Evolutionary conservation across 2,797 vertebrate species (phyloP).

Genomic region (Hydrocynus forskahlii): DNA sequence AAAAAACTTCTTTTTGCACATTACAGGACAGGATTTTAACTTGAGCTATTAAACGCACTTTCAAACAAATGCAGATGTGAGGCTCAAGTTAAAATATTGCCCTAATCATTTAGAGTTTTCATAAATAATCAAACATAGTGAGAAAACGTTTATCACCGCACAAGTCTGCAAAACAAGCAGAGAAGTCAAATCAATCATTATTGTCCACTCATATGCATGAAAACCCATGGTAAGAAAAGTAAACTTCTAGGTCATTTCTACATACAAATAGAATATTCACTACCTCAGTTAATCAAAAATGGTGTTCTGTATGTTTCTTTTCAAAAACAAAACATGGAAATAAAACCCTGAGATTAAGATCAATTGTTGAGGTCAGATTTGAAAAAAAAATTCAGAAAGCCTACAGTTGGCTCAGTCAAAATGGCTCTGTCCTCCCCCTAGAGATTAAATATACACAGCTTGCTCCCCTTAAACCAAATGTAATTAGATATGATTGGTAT

Average conservation of each 20-base stretch:
- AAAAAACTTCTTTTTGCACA: too few species aligned
- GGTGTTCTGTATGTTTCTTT: constrained; percentile 57
- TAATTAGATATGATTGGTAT: too few species aligned
- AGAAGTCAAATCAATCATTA: constrained; percentile 10
- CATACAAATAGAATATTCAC: too few species aligned
- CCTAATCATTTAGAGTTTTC: constrained; percentile 63
- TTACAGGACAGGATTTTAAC: constrained; percentile 44
- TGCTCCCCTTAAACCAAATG: too few species aligned
- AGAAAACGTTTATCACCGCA: neutral
- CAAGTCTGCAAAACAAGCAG: neutral
- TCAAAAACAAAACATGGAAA: constrained; percentile 48
- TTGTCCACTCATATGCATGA: neutral
- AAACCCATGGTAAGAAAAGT: too few species aligned
- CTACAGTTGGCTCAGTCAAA: constrained; percentile 8
- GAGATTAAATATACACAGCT: neutral
- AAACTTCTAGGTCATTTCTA: too few species aligned
- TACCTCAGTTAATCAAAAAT: neutral
- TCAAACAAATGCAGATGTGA: constrained; percentile 14
- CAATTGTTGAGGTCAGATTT: constrained; percentile 51
- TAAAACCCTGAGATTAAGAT: constrained; percentile 77
- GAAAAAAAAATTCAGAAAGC: constrained; percentile 10
- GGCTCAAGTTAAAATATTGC: constrained; percentile 38
- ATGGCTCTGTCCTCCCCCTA: neutral
- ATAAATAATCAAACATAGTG: constrained; percentile 63
- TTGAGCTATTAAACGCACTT: constrained; percentile 6